phyloP scores from a whole-genome alignment of 2,888 invertebrate genomes.

The Scaptomyza parva region DNA sequence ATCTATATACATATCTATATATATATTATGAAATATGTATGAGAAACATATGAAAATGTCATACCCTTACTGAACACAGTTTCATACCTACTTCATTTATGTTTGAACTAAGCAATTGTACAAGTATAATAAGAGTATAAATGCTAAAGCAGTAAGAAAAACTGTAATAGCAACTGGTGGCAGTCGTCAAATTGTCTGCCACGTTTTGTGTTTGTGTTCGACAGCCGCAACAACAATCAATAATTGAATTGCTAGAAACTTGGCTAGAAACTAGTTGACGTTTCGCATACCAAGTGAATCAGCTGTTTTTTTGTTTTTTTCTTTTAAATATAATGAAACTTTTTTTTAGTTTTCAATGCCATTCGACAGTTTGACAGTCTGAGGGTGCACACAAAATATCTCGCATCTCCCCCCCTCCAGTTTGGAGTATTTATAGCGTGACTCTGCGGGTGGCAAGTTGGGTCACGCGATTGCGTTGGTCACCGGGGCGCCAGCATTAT shows the following conservation, averaged over 20 bases:
- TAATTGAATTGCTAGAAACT: slow-evolving; percentile 67
- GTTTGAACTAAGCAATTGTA: too few species aligned
- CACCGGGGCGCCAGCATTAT: slow-evolving; percentile 44
- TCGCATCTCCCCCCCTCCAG: not conserved
- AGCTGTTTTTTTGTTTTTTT: slow-evolving; percentile 45
- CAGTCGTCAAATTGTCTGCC: slow-evolving; percentile 68
- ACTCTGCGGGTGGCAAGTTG: slow-evolving; percentile 44
- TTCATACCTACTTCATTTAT: too few species aligned
- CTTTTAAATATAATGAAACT: too few species aligned
- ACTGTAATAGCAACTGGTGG: slow-evolving; percentile 63
- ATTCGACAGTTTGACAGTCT: slow-evolving; percentile 11
- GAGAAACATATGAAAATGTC: too few species aligned
- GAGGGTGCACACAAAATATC: slow-evolving; percentile 7
- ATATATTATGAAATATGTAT: slow-evolving; percentile 14
- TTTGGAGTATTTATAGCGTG: slow-evolving; percentile 54
- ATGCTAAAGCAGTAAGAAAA: not conserved
- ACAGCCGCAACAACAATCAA: slow-evolving; percentile 55
- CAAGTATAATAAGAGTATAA: slow-evolving; percentile 2
- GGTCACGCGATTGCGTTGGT: slow-evolving; percentile 59
- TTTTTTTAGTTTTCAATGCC: slow-evolving; percentile 26
- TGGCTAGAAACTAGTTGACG: slow-evolving; percentile 12
- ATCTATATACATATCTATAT: too few species aligned
- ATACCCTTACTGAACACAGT: too few species aligned
- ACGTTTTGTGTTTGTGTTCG: slow-evolving; percentile 9
- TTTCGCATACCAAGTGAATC: slow-evolving; percentile 47